A percentile compares a stretch with the other conserved stretches of the same genome.
These are phyloP conservation scores for Piprites chloris DNA, from an alignment of 2,113 vertebrate species.

Conservation along the genomic window DNA sequence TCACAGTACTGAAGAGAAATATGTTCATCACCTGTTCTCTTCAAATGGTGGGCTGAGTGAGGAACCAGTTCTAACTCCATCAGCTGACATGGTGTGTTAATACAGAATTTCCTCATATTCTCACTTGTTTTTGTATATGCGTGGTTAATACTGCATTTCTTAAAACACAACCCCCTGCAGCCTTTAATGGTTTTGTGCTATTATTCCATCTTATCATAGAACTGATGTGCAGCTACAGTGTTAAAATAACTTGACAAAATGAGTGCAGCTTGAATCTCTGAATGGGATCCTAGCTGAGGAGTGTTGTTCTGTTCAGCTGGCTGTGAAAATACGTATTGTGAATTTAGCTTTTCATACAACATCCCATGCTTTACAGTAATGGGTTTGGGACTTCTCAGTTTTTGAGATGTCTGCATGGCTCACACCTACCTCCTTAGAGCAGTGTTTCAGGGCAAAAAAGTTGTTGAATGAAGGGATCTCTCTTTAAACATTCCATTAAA, in stretches of 20 bases:
- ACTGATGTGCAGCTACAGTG: background rate
- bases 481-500: background rate
- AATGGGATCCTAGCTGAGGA: background rate
- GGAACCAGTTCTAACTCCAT: background rate
- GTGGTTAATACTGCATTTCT: background rate
- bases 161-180: background rate
- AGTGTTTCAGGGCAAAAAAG: background rate
- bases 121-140: background rate
- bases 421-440: background rate
- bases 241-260: background rate
- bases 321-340: background rate
- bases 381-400: background rate
- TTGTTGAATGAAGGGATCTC: background rate
- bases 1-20: slow-evolving; percentile 4
- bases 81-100: slow-evolving; percentile 56
- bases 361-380: background rate
- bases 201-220: background rate
- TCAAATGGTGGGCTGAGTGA: background rate
- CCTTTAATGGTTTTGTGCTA: background rate
- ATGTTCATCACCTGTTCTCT: background rate
- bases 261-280: background rate
- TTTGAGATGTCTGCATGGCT: background rate
- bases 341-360: background rate
- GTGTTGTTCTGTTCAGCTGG: background rate
- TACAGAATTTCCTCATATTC: background rate